Conservation (phyloP, 2,113 vertebrate species). For the Tauraco erythrolophus region DNA sequence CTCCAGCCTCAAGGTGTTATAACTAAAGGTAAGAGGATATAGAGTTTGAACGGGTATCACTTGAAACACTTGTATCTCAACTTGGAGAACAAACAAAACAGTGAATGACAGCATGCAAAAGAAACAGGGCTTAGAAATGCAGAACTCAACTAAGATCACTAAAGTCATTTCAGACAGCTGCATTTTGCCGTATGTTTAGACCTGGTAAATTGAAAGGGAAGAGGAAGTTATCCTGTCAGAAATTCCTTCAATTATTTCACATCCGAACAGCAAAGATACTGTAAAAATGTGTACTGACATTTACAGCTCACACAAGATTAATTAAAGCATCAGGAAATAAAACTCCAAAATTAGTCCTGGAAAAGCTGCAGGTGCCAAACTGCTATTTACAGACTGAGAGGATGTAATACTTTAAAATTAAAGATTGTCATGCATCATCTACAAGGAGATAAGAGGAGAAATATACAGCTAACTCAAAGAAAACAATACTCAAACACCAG, state of each 20-base stretch:
- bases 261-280: neutral
- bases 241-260: constrained; percentile 6
- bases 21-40: neutral
- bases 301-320: constrained; percentile 5
- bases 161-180: neutral
- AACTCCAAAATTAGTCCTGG: constrained; percentile 22
- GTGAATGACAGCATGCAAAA: neutral
- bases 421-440: neutral
- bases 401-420: constrained; percentile 18
- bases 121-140: neutral
- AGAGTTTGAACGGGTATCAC: neutral
- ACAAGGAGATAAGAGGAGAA: neutral
- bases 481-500: neutral
- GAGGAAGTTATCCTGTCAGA: neutral
- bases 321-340: constrained; percentile 43
- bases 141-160: neutral
- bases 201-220: neutral
- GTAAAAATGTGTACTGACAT: constrained; percentile 19
- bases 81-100: neutral
- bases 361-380: constrained; percentile 23
- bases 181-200: neutral
- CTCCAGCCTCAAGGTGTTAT: neutral
- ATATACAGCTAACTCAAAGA: neutral
- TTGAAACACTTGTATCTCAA: neutral
- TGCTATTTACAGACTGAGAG: constrained; percentile 1